Conservation (phyloP, 2,797 vertebrate genomes). For the Brachymystax lenok region DNA sequence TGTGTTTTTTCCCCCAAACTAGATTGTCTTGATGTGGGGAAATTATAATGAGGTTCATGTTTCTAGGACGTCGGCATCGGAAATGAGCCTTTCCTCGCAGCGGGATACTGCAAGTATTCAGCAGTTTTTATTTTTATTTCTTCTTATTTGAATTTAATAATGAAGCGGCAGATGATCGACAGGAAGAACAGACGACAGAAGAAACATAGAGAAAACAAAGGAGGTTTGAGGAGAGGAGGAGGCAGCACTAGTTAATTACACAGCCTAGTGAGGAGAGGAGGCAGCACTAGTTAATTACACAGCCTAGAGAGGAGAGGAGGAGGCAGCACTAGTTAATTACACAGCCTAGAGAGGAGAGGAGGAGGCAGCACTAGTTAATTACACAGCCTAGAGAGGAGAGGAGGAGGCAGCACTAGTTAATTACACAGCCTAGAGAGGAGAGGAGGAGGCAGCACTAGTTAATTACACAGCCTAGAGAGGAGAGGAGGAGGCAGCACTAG, state of each 20-base stretch:
- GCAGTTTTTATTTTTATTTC: conserved; percentile 50
- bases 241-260: conserved; percentile 41
- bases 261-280: conserved; percentile 23
- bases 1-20: conserved; percentile 73
- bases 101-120: conserved; percentile 72
- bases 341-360: too few species aligned
- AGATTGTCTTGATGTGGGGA: conserved; percentile 79
- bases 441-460: too few species aligned
- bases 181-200: conserved; percentile 40
- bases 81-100: conserved; percentile 79
- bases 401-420: too few species aligned
- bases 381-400: too few species aligned
- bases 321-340: too few species aligned
- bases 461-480: too few species aligned
- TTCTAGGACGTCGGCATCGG: conserved; percentile 78
- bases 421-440: too few species aligned
- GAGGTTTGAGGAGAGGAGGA: conserved; percentile 43
- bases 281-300: too few species aligned
- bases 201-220: conserved; percentile 43
- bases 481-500: too few species aligned
- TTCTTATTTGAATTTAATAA: conserved; percentile 68
- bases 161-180: conserved; percentile 72
- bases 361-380: too few species aligned
- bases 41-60: conserved; percentile 85
- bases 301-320: too few species aligned